Percentiles rank a stretch among this genome's conserved stretches.
Conservation (phyloP, 1,140 invertebrate species). For the Littorina saxatilis region DNA sequence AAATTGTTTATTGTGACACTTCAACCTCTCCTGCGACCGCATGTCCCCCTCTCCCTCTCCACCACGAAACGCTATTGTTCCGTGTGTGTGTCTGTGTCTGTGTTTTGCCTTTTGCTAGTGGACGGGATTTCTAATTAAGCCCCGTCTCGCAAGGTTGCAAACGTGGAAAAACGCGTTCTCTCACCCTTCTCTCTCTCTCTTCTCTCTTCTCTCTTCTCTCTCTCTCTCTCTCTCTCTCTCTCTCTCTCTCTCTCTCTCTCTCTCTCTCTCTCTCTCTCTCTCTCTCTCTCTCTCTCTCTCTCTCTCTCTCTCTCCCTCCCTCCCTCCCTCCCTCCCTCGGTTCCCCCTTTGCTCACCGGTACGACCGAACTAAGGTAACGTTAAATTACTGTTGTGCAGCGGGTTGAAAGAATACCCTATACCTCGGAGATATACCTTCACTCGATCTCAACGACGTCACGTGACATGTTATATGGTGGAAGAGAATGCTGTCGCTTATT, state of each 20-base stretch:
- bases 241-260: background rate
- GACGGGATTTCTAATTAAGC: background rate
- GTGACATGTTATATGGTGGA: too few relatives aligned
- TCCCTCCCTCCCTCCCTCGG: background rate
- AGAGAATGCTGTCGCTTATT: too few relatives aligned
- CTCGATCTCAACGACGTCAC: too few relatives aligned
- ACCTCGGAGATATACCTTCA: too few relatives aligned
- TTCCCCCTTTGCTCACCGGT: too few relatives aligned
- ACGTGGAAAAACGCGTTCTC: too few relatives aligned
- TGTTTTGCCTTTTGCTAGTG: background rate
- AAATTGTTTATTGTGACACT: background rate
- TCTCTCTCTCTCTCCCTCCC: background rate
- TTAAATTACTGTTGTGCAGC: too few relatives aligned
- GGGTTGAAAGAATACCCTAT: too few relatives aligned
- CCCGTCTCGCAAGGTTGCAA: too few relatives aligned
- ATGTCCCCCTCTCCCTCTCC: background rate
- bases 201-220: background rate
- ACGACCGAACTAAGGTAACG: too few relatives aligned
- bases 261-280: slow-evolving; percentile 2
- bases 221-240: background rate
- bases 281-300: background rate
- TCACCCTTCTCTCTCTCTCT: background rate
- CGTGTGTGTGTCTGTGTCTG: background rate
- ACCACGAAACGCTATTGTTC: background rate
- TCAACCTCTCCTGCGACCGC: background rate